Conservation (phyloP, 1,140 invertebrate genomes). For the Megalonaias nervosa region DNA sequence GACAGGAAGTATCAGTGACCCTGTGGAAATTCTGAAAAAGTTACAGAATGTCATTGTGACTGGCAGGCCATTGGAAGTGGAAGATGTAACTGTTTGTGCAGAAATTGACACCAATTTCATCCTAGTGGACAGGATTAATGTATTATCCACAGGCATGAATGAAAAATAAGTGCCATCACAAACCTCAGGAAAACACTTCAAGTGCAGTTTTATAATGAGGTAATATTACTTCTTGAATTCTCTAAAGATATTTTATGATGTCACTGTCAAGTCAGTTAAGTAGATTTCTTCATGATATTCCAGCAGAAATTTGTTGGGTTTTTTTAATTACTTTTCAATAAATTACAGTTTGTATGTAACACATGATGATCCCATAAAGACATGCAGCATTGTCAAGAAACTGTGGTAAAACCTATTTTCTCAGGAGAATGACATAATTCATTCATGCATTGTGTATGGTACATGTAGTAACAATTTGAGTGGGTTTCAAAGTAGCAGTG, state of each 20-base stretch:
- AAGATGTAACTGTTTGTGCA: slow-evolving; percentile 1
- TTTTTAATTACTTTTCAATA: neutral
- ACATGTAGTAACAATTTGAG: too few relatives aligned
- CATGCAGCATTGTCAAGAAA: neutral
- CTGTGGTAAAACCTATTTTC: neutral
- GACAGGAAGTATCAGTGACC: neutral
- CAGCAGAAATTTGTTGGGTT: too few relatives aligned
- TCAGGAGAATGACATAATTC: too few relatives aligned
- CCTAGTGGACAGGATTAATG: slow-evolving; percentile 17
- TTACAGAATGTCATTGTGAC: slow-evolving; percentile 18
- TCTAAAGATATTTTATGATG: neutral
- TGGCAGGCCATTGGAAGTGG: slow-evolving; percentile 31
- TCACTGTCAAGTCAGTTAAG: neutral
- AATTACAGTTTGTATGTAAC: neutral
- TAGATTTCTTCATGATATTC: neutral
- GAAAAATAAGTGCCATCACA: slow-evolving; percentile 15
- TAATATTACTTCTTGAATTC: neutral
- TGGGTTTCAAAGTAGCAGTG: too few relatives aligned
- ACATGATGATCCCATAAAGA: neutral
- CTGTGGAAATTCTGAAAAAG: slow-evolving; percentile 32
- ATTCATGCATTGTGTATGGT: too few relatives aligned
- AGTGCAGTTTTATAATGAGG: slow-evolving; percentile 40
- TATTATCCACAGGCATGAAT: slow-evolving; percentile 20
- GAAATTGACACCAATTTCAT: slow-evolving; percentile 28
- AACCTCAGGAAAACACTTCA: slow-evolving; percentile 25